These are phyloP conservation scores for Metopia argyrocephala DNA, from an alignment of 2,888 invertebrate species.

Conservation along the genomic window DNA sequence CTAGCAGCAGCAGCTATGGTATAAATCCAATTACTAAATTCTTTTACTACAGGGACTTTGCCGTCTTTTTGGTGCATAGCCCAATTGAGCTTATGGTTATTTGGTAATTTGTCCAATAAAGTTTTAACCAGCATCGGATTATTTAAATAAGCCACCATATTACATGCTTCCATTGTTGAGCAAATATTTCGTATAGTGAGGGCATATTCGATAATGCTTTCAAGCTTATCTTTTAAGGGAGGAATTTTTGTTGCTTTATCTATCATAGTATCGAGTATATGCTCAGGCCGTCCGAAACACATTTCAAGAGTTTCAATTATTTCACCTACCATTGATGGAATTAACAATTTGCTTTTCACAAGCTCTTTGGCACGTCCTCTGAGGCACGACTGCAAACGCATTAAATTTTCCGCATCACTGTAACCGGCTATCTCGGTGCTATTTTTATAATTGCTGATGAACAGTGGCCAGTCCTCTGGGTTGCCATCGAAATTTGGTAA, in stretches of 20 bases:
- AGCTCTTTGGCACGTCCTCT: conserved; percentile 47
- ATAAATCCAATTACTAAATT: conserved; percentile 42
- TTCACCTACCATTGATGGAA: conserved; percentile 51
- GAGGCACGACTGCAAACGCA: conserved; percentile 52
- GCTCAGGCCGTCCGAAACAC: conserved; percentile 49
- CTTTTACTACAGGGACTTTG: conserved; percentile 26
- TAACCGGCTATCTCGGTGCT: conserved; percentile 57
- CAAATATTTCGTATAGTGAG: conserved; percentile 34
- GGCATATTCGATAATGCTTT: conserved; percentile 22
- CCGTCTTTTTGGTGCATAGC: conserved; percentile 45
- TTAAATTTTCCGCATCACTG: conserved; percentile 57
- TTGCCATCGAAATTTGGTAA: conserved; percentile 53
- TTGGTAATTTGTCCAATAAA: conserved; percentile 44
- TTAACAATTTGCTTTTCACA: conserved; percentile 45
- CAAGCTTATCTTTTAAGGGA: conserved; percentile 27
- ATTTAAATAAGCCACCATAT: conserved; percentile 19
- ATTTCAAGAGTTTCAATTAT: conserved; percentile 55
- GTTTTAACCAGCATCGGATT: conserved; percentile 38
- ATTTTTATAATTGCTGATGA: conserved; percentile 58
- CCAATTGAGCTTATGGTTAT: conserved; percentile 51
- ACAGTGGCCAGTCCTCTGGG: conserved; percentile 61
- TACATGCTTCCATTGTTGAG: conserved; percentile 36
- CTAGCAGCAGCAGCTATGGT: conserved; percentile 49
- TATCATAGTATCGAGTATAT: conserved; percentile 52
- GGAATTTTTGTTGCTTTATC: conserved; percentile 39